Evolutionary conservation across 2,113 vertebrate species (phyloP).

Genomic region (Callionymus lyra): DNA sequence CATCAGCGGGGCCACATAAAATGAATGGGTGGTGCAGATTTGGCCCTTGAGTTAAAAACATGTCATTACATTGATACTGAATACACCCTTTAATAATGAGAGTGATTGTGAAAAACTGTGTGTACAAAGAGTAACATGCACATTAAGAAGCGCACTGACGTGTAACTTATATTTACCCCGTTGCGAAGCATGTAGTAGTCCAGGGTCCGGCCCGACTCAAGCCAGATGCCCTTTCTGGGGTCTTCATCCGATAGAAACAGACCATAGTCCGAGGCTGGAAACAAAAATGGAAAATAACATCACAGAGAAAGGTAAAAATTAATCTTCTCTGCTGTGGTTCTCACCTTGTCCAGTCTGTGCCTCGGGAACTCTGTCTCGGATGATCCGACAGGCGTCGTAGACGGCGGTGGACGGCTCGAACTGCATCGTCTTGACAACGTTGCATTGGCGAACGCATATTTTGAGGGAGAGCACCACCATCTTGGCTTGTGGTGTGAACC

Average conservation of each 20-base stretch:
- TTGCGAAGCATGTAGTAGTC: slow-evolving; percentile 96
- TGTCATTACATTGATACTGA: too few relatives aligned
- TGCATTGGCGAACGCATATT: slow-evolving; percentile 96
- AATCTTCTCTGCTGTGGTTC: slow-evolving; percentile 3
- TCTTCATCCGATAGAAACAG: slow-evolving; percentile 91
- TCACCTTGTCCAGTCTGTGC: slow-evolving; percentile 91
- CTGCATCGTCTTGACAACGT: slow-evolving; percentile 98
- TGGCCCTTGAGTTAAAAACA: too few relatives aligned
- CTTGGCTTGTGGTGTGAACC: slow-evolving; percentile 32
- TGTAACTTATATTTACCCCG: slow-evolving; percentile 83
- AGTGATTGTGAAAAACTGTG: too few relatives aligned
- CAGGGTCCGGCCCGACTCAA: slow-evolving; percentile 86
- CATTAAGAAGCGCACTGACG: too few relatives aligned
- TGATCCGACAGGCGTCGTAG: slow-evolving; percentile 89
- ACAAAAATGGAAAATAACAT: background rate
- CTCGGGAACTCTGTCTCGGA: slow-evolving; percentile 89
- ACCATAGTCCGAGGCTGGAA: slow-evolving; percentile 85
- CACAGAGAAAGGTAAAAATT: too few relatives aligned
- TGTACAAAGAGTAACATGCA: too few relatives aligned
- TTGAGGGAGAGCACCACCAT: slow-evolving; percentile 96
- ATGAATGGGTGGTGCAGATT: too few relatives aligned
- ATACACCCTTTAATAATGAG: too few relatives aligned
- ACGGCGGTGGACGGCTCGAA: slow-evolving; percentile 92
- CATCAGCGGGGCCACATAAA: too few relatives aligned
- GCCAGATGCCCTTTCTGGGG: slow-evolving; percentile 90